Conservation (phyloP, 2,797 vertebrate species). For the Poeciliopsis paucimaculata region DNA sequence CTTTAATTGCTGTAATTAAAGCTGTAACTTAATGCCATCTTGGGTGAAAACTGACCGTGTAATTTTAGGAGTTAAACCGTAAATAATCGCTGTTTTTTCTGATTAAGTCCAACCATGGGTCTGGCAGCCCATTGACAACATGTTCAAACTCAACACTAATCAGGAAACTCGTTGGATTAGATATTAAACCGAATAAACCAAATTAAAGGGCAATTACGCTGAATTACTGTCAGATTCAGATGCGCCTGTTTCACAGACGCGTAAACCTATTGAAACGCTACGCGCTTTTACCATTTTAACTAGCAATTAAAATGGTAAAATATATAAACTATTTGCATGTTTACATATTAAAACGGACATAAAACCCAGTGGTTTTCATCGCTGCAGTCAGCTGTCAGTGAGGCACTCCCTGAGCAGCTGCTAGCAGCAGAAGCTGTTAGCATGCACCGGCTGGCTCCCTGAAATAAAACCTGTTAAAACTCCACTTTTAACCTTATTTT, state of each 20-base stretch:
- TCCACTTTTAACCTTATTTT: too few relatives aligned
- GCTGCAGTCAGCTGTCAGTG: constrained; percentile 5
- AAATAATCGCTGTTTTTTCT: too few relatives aligned
- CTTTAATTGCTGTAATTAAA: constrained; percentile 4
- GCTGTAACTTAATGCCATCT: constrained; percentile 46
- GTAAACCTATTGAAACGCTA: not conserved
- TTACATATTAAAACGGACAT: not conserved
- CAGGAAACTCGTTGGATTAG: not conserved
- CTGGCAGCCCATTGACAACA: constrained; percentile 36
- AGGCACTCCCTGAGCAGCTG: not conserved
- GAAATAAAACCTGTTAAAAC: not conserved
- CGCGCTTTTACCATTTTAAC: not conserved
- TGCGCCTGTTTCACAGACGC: not conserved
- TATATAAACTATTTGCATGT: not conserved
- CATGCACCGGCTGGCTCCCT: constrained; percentile 6
- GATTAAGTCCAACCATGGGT: constrained; percentile 40
- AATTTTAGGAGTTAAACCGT: not conserved
- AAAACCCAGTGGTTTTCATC: not conserved
- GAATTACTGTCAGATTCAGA: not conserved
- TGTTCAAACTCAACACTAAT: not conserved
- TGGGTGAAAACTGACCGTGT: not conserved
- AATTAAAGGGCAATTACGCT: constrained; percentile 16
- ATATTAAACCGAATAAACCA: constrained; percentile 6
- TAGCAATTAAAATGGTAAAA: not conserved
- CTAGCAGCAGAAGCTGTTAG: constrained; percentile 37